phyloP scores from a whole-genome alignment of 2,113 vertebrate genomes.

The Chauna torquata region DNA sequence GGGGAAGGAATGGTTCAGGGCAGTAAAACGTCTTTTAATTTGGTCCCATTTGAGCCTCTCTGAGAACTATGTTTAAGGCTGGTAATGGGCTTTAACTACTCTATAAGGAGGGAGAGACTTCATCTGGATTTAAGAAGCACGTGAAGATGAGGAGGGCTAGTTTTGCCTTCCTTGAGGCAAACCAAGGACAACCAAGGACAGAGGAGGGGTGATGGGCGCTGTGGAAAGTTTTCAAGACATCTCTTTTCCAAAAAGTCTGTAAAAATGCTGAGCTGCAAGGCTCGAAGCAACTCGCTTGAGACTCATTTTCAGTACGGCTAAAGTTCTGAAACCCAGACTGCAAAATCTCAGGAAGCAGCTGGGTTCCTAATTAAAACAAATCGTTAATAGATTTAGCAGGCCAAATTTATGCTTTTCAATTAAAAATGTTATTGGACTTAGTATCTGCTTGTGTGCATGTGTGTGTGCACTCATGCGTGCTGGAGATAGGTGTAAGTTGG shows the following conservation, averaged over 20 bases:
- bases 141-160: background rate
- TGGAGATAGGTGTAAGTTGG: background rate
- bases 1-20: background rate
- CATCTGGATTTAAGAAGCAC: background rate
- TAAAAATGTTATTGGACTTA: slow-evolving; percentile 56
- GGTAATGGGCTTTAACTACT: background rate
- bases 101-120: background rate
- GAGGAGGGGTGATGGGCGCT: background rate
- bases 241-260: slow-evolving; percentile 65
- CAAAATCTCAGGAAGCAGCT: slow-evolving; percentile 82
- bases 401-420: slow-evolving; percentile 82
- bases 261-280: slow-evolving; percentile 75
- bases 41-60: background rate
- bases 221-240: slow-evolving; percentile 31
- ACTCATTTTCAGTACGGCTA: slow-evolving; percentile 77
- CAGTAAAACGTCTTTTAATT: background rate
- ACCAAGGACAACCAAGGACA: background rate
- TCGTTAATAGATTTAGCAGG: slow-evolving; percentile 82
- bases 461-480: background rate
- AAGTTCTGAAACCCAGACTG: slow-evolving; percentile 79
- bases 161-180: background rate
- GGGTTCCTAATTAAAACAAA: slow-evolving; percentile 85
- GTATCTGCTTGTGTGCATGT: background rate
- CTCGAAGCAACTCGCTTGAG: slow-evolving; percentile 73
- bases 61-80: background rate